A percentile compares a stretch with the other conserved stretches of the same genome.
Conservation (phyloP, 2,113 vertebrate species). For the Paradoxurus hermaphroditus region DNA sequence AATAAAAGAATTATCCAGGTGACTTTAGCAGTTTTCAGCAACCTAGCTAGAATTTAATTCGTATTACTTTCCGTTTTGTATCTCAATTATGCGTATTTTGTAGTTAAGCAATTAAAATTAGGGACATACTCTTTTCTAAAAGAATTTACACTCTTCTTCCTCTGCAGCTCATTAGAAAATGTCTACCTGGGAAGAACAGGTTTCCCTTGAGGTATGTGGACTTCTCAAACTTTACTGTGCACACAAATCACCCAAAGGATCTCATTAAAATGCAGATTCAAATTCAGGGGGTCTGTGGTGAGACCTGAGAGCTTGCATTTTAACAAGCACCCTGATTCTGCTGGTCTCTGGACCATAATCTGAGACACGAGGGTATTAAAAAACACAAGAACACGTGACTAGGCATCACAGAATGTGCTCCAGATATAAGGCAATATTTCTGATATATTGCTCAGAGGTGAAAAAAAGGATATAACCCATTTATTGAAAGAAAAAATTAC, state of each 20-base stretch:
- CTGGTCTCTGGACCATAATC: background rate
- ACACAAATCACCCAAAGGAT: conserved; percentile 34
- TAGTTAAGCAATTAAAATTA: conserved; percentile 45
- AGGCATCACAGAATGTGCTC: background rate
- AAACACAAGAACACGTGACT: background rate
- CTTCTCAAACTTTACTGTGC: conserved; percentile 8
- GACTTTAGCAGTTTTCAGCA: conserved; percentile 10
- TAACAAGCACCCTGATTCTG: background rate
- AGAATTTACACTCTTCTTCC: background rate
- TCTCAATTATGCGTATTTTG: background rate
- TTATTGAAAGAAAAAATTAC: background rate
- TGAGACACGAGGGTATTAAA: background rate
- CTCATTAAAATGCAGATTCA: conserved; percentile 50
- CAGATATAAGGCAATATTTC: background rate
- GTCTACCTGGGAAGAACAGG: background rate
- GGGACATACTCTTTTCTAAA: conserved; percentile 15
- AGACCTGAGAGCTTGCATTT: background rate
- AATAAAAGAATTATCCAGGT: background rate
- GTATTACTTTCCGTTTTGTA: background rate
- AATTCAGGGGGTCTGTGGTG: background rate
- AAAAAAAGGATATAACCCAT: background rate
- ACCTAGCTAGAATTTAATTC: background rate
- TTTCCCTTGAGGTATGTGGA: background rate
- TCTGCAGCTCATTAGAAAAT: conserved; percentile 38
- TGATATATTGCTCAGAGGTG: background rate